Base-by-base conservation (phyloP, 2,888 invertebrate genomes). In the Hetaerina titia region DNA sequence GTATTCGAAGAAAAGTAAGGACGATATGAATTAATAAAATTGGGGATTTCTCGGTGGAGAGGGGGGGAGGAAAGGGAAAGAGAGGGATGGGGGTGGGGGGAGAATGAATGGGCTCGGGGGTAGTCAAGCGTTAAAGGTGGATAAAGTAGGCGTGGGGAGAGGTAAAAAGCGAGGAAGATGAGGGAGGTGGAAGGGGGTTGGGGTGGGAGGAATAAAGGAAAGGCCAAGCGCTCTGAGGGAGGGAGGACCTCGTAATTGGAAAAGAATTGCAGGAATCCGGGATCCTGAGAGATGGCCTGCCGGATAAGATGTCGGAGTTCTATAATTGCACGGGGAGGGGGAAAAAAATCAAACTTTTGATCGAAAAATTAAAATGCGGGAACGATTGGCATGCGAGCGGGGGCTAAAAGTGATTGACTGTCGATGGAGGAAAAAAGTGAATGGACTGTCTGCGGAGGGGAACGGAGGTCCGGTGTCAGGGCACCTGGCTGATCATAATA, bases 1-100 rank as follows among this genome's bases (percentile, higher is more conserved):
- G 89, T 11, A 58, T 58, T 57, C 22, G 89, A 89, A 89, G 89
- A 56, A 89, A 89, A n/a, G 89, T 19, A 89, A 22, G 58, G 58
- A 89, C 89, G 89, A 58, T 89, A 89, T 89, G 89, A 89, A 89
- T 89, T 89, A 89, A 89, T 89, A 89, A 89, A 89, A 89, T 89
- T 89, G 57, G 57, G 89, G 58, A 89, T 58, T 89, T 58, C 22
- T 31, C 11, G 13, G 31, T 8, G 57, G 57, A 56, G 88, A 58
- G 89, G 58, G 58, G 57, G 58, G n/a, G 89, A 57, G n/a, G 31
- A 57, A 22, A n/a, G 6, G 13, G 58, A 22, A 22, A n/a, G 57
- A 31, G 56, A 58, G 9, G 22, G 58, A 22, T 19, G 58, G n/a
- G 11, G 58, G 8, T 6, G 19, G 11, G 89, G 57, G 9, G n/a